Evolutionary conservation across 2,888 invertebrate genomes (phyloP).

Genomic region (Aelia acuminata): DNA sequence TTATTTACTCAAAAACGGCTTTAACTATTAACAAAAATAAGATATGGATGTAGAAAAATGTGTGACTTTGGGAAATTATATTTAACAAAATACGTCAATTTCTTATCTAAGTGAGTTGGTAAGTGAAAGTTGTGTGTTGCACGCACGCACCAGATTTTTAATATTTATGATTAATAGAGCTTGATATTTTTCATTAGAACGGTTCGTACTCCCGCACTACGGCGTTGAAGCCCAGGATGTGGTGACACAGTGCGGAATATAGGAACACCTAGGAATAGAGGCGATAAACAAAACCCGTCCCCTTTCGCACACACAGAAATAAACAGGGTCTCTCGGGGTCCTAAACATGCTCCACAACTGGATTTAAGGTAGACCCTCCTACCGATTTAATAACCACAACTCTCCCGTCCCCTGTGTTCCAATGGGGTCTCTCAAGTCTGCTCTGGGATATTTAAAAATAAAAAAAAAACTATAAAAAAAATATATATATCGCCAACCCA

Average conservation of each 20-base stretch:
- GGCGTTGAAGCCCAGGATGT: not conserved
- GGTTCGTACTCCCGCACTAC: not conserved
- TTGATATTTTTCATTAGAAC: too few relatives aligned
- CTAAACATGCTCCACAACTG: slow-evolving; percentile 21
- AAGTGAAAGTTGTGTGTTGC: too few relatives aligned
- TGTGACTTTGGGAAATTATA: too few relatives aligned
- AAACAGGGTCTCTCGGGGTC: not conserved
- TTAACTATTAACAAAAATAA: too few relatives aligned
- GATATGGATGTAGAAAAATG: too few relatives aligned
- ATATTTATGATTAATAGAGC: too few relatives aligned
- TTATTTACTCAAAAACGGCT: too few relatives aligned
- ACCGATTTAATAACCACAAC: slow-evolving; percentile 37
- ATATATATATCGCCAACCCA: not conserved
- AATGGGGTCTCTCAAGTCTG: not conserved
- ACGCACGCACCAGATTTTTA: too few relatives aligned
- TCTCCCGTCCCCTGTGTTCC: not conserved
- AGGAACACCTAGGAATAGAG: slow-evolving; percentile 28
- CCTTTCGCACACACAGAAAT: not conserved
- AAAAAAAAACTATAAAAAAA: not conserved
- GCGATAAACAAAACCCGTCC: not conserved
- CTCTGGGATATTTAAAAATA: not conserved
- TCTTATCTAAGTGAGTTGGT: too few relatives aligned
- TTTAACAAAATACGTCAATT: too few relatives aligned
- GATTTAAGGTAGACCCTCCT: slow-evolving; percentile 8
- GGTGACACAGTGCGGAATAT: slow-evolving; percentile 14